A percentile compares a stretch with the other conserved stretches of the same genome.
phyloP scores from a whole-genome alignment of 2,888 invertebrate species.

The Orthosia gothica region DNA sequence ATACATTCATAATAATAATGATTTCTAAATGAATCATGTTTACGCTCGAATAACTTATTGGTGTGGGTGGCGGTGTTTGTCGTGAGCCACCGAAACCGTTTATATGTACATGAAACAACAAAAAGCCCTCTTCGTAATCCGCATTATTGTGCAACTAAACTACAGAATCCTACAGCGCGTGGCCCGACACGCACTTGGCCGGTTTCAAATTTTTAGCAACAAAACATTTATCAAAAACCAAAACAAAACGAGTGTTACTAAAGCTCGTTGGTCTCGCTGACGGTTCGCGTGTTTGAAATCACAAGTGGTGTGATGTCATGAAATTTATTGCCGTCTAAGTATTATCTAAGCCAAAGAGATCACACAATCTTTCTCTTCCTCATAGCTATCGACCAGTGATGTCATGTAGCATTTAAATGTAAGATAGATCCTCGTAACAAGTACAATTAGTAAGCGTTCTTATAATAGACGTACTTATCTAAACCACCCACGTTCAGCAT shows the following conservation, averaged over 20 bases:
- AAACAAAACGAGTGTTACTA: conserved; percentile 43
- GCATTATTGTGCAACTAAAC: too few species aligned
- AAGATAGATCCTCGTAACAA: conserved; percentile 50
- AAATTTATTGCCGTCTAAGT: conserved; percentile 56
- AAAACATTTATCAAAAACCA: conserved; percentile 14
- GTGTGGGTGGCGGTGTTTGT: too few species aligned
- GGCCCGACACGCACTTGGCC: too few species aligned
- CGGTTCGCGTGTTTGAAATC: conserved; percentile 62
- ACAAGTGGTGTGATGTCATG: conserved; percentile 63
- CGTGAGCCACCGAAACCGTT: too few species aligned
- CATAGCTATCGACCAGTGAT: conserved; percentile 55
- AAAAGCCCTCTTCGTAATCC: too few species aligned
- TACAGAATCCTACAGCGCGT: too few species aligned
- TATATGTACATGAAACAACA: too few species aligned
- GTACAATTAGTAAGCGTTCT: conserved; percentile 54
- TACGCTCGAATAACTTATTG: too few species aligned
- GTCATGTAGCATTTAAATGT: conserved; percentile 65
- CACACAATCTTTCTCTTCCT: conserved; percentile 73
- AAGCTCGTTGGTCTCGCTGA: conserved; percentile 55
- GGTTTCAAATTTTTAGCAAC: background rate
- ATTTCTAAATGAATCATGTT: too few species aligned
- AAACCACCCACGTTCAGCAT: conserved; percentile 49
- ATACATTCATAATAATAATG: too few species aligned
- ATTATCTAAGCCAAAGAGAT: conserved; percentile 72
- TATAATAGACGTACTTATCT: conserved; percentile 41